Base-by-base conservation (phyloP, 2,797 vertebrate species). In the Ceryle rudis region DNA sequence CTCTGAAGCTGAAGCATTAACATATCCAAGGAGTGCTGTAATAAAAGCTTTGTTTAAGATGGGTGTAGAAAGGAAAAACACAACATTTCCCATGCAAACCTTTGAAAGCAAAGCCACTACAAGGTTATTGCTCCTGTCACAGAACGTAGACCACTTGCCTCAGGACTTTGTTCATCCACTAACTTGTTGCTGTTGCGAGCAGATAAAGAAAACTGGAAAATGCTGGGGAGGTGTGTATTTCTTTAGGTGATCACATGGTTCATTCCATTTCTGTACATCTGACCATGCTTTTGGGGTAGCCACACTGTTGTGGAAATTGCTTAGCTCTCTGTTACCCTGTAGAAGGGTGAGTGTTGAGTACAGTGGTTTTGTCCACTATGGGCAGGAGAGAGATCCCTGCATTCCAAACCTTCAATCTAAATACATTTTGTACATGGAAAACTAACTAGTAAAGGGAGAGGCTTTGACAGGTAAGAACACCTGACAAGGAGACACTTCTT, bases 1-100 rank as follows among this genome's bases (percentile, higher is more conserved):
- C 41, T 57, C 60, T 1, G 47, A 14, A 81, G 54, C 47, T 51
- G 26, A 9, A 19, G 41, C 33, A 19, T 37, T 8, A 55, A 5
- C 4, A 11, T 6, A 20, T 11, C 31, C 51, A 28, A 47, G 67
- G 72, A 72, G 20, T 51, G 20, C 71, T 61, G n/a, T 17, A 14
- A 6, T 0, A 42, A 77, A 37, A 66, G 42, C 46, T 81, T 35
- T 83, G 29, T 73, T 64, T 41, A 5, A 15, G 47, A 2, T 31
- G 33, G 18, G 25, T 66, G 33, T 31, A 55, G 54, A 4, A 46
- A 72, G 70, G 49, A 81, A 22, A 60, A 74, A 4, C 1, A 0
- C 14, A 46, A 23, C 1, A 0, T 47, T 58, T n/a, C 15, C 69
- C 35, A 1, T 3, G 2, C 57, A 67, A 25, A n/a, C 35, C 25